phyloP scores from a whole-genome alignment of 2,888 invertebrate genomes.

The Bugula neritina region DNA sequence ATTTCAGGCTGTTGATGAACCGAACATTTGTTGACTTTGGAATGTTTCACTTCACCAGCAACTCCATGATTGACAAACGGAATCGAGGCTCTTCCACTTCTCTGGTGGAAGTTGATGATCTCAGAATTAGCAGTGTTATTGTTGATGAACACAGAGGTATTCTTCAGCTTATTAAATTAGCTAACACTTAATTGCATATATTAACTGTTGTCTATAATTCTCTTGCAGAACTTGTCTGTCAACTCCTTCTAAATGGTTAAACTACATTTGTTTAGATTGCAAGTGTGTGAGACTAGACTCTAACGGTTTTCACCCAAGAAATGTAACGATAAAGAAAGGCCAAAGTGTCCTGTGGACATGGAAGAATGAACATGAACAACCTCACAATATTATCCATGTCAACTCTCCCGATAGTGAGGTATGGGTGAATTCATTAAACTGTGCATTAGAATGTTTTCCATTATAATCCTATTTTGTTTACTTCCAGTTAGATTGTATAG shows the following conservation, averaged over 20 bases:
- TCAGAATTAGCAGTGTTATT: conserved; percentile 45
- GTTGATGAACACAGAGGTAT: conserved; percentile 42
- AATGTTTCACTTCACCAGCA: conserved; percentile 48
- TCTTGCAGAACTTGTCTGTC: too few relatives aligned
- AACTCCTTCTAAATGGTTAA: too few relatives aligned
- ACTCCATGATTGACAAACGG: conserved; percentile 32
- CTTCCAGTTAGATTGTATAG: too few relatives aligned
- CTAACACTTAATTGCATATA: too few relatives aligned
- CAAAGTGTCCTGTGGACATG: conserved; percentile 52
- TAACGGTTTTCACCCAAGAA: conserved; percentile 49
- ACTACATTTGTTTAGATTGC: too few relatives aligned
- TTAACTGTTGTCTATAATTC: too few relatives aligned
- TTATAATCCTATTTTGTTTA: too few relatives aligned
- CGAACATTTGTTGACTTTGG: conserved; percentile 43
- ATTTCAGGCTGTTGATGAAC: conserved; percentile 45
- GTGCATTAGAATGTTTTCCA: too few relatives aligned
- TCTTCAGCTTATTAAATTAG: too few relatives aligned
- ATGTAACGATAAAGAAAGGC: conserved; percentile 46
- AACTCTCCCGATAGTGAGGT: conserved; percentile 46
- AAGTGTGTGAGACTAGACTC: conserved; percentile 40
- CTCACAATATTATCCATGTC: conserved; percentile 53
- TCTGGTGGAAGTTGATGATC: conserved; percentile 30
- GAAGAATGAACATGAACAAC: conserved; percentile 43
- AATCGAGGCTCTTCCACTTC: conserved; percentile 32
- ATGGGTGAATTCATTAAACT: conserved; percentile 11